Evolutionary conservation across 2,797 vertebrate species (phyloP).

Genomic region (Leucoraja ocellata): DNA sequence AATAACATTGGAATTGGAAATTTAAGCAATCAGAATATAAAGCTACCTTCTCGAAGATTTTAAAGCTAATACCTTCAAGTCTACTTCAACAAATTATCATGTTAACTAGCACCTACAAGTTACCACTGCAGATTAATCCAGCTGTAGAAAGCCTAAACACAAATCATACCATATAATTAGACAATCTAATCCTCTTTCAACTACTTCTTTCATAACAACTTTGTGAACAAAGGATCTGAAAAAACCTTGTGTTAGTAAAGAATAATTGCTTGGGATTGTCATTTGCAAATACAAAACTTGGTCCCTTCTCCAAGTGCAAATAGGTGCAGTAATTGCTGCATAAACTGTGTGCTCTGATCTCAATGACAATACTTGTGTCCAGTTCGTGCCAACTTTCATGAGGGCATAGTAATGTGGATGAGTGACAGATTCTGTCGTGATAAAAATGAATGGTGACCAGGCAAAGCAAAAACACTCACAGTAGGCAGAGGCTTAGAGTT

Average conservation of each 20-base stretch:
- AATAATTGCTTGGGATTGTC: not conserved
- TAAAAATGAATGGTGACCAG: not conserved
- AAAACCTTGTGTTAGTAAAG: not conserved
- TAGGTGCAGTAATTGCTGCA: not conserved
- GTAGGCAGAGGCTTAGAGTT: not conserved
- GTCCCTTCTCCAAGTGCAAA: not conserved
- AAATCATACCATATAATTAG: not conserved
- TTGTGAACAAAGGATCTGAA: not conserved
- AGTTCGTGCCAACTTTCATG: conserved; percentile 37
- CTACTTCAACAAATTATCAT: not conserved
- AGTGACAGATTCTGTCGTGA: not conserved
- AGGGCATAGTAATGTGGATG: not conserved
- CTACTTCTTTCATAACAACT: not conserved
- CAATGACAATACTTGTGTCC: not conserved
- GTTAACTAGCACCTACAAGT: not conserved
- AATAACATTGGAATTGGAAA: not conserved
- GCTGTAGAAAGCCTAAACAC: not conserved
- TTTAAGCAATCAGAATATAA: not conserved
- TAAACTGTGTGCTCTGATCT: not conserved
- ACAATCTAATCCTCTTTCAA: not conserved
- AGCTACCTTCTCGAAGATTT: not conserved
- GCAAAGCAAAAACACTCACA: conserved; percentile 7
- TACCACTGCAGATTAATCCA: not conserved
- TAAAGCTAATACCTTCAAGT: not conserved
- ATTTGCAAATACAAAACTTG: not conserved